Conservation (phyloP, 1,140 invertebrate genomes). For the Macrosteles quadrilineatus region DNA sequence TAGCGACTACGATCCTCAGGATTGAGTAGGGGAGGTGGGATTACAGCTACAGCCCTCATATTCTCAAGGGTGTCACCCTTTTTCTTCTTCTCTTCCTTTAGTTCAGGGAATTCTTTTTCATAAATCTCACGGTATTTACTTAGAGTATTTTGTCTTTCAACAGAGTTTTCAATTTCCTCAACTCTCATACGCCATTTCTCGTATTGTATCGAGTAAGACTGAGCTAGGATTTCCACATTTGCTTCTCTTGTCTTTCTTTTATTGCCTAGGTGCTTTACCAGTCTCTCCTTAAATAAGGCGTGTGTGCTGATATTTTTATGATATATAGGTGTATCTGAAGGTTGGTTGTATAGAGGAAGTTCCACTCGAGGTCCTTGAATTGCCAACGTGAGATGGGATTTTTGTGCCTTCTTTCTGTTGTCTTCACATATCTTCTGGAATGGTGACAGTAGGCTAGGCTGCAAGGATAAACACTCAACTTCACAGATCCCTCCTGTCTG, state of each 20-base stretch:
- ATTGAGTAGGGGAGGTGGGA: background rate
- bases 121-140: slow-evolving; percentile 92
- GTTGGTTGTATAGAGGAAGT: slow-evolving; percentile 57
- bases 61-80: no score
- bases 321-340: no score
- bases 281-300: slow-evolving; percentile 68
- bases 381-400: slow-evolving; percentile 77
- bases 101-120: slow-evolving; percentile 95
- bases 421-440: slow-evolving; percentile 94
- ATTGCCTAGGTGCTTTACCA: slow-evolving; percentile 79
- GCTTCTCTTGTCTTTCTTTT: slow-evolving; percentile 73
- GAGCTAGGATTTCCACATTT: slow-evolving; percentile 74
- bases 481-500: no score
- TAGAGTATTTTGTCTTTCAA: slow-evolving; percentile 88
- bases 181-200: slow-evolving; percentile 88
- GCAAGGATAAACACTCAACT: slow-evolving; percentile 61
- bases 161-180: slow-evolving; percentile 80
- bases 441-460: slow-evolving; percentile 79
- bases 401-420: slow-evolving; percentile 86
- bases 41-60: background rate
- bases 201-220: slow-evolving; percentile 85
- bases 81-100: slow-evolving; percentile 60
- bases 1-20: background rate
- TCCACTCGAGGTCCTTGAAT: slow-evolving; percentile 75
- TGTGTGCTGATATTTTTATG: slow-evolving; percentile 53